Evolutionary conservation across 2,113 vertebrate species (phyloP).

Genomic region (Pseudopodoces humilis): DNA sequence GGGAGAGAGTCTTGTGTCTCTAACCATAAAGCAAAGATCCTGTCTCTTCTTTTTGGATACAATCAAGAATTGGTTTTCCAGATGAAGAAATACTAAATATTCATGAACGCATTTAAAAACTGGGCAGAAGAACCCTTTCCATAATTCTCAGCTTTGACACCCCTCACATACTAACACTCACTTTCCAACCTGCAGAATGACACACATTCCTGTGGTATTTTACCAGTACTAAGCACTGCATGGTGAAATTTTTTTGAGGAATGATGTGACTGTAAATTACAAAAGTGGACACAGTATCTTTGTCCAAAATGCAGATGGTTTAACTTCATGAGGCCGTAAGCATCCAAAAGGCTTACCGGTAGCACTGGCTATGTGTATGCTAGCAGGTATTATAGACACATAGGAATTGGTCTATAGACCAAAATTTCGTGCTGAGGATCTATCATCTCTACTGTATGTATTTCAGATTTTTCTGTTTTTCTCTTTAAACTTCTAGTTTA

Average conservation of each 20-base stretch:
- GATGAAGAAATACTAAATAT: background rate
- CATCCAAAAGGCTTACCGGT: background rate
- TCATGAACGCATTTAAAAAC: background rate
- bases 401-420: background rate
- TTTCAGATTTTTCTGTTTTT: background rate
- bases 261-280: background rate
- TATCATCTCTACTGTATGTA: background rate
- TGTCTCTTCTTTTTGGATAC: background rate
- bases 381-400: background rate
- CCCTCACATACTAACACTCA: background rate
- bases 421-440: background rate
- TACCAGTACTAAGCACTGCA: background rate
- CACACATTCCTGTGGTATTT: background rate
- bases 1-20: background rate
- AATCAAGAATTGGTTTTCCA: background rate
- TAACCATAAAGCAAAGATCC: background rate
- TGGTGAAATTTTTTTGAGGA: background rate
- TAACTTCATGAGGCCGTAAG: background rate
- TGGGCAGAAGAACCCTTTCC: background rate
- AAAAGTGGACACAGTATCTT: background rate
- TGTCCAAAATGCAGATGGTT: background rate
- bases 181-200: background rate
- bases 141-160: background rate
- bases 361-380: background rate
- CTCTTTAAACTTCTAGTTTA: background rate